Evolutionary conservation across 2,113 vertebrate genomes (phyloP).

Genomic region (Cavia aperea): DNA sequence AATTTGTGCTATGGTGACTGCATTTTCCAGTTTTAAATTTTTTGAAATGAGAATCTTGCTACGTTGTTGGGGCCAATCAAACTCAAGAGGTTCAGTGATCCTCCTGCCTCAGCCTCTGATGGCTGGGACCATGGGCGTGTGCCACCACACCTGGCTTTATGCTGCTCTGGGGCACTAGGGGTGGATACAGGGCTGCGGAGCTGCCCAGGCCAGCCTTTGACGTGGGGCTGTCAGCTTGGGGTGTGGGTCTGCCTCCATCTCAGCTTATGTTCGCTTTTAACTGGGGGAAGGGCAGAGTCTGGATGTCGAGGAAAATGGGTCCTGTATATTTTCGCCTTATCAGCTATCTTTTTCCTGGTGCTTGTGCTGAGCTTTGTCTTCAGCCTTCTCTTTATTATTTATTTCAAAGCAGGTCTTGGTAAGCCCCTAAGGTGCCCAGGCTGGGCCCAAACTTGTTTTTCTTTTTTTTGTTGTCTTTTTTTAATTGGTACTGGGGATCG

Average conservation of each 20-base stretch:
- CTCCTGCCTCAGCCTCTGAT: background rate
- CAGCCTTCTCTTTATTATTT: background rate
- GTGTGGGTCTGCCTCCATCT: background rate
- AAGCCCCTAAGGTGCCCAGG: background rate
- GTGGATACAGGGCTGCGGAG: background rate
- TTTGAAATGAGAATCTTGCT: background rate
- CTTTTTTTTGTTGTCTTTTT: too few species aligned
- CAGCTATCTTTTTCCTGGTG: background rate
- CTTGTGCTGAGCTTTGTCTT: background rate
- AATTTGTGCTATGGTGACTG: background rate
- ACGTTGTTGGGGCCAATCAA: background rate
- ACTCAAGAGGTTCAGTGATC: background rate
- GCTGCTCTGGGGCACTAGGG: background rate
- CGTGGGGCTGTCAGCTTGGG: background rate
- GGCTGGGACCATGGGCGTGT: background rate
- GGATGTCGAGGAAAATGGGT: background rate
- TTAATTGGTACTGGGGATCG: too few species aligned
- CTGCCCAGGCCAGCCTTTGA: background rate
- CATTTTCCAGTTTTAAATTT: background rate
- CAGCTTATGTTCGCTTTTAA: background rate
- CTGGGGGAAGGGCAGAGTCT: background rate
- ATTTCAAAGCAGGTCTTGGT: background rate
- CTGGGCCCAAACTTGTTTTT: background rate
- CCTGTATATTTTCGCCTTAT: background rate
- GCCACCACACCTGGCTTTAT: background rate